phyloP scores from a whole-genome alignment of 2,113 vertebrate species.

The Daubentonia madagascariensis region DNA sequence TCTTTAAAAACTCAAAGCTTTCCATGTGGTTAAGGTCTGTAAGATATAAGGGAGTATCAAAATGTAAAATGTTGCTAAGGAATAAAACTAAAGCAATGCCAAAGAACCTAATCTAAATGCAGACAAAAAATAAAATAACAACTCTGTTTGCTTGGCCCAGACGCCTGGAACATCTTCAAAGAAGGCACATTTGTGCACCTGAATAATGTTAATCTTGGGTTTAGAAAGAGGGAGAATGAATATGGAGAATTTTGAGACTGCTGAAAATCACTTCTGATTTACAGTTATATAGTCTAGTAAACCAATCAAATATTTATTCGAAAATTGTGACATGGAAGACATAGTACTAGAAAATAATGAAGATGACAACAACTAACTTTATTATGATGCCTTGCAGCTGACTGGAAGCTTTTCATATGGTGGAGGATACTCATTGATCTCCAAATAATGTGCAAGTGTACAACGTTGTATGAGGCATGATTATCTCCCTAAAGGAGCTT shows the following conservation, averaged over 20 bases:
- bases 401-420: not conserved
- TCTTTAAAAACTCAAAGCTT: not conserved
- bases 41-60: constrained; percentile 25
- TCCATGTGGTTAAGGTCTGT: not conserved
- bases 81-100: constrained; percentile 36
- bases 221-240: not conserved
- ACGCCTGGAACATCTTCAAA: constrained; percentile 45
- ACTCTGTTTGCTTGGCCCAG: constrained; percentile 15
- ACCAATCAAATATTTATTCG: not conserved
- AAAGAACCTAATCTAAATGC: constrained; percentile 29
- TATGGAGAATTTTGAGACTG: not conserved
- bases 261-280: constrained; percentile 23
- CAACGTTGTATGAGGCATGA: not conserved
- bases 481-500: not conserved
- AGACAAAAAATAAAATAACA: constrained; percentile 36
- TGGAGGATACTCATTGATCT: not conserved
- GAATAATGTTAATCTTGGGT: constrained; percentile 17
- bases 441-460: not conserved
- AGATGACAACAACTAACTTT: not conserved
- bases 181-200: constrained; percentile 27
- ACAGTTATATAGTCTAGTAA: constrained; percentile 9
- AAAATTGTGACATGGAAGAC: not conserved
- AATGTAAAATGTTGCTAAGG: constrained; percentile 19
- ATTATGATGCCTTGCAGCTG: not conserved
- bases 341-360: not conserved